A percentile compares a stretch with the other conserved stretches of the same genome.
Conservation (phyloP, 2,888 invertebrate genomes). For the Orchesellides sinensis region DNA sequence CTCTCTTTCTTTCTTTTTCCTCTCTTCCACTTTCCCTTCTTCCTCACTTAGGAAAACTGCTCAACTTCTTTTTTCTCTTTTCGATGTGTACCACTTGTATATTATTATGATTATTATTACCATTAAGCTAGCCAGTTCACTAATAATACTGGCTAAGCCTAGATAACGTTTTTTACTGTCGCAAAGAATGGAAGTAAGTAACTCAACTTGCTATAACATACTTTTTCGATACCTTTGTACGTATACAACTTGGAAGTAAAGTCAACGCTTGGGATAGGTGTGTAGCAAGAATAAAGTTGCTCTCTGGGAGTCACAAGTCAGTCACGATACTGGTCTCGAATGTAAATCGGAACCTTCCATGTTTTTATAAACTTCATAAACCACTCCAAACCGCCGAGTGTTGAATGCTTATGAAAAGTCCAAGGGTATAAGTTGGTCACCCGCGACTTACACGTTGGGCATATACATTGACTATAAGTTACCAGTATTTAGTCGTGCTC, state of each 20-base stretch:
- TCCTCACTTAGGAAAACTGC: constrained; percentile 7
- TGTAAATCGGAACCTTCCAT: constrained; percentile 63
- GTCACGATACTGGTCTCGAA: constrained; percentile 67
- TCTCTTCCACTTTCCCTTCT: constrained; percentile 5
- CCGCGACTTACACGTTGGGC: constrained; percentile 8
- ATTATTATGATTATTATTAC: constrained; percentile 60
- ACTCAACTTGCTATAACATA: no score
- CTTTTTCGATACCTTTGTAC: not conserved
- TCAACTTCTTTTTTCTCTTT: constrained; percentile 9
- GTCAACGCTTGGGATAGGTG: no score
- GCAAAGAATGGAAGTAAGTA: constrained; percentile 7
- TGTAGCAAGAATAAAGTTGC: constrained; percentile 48
- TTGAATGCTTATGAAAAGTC: constrained; percentile 66
- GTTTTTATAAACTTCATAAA: constrained; percentile 66
- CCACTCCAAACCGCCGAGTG: constrained; percentile 54
- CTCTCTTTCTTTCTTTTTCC: not conserved
- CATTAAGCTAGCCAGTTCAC: constrained; percentile 38
- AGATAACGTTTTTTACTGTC: not conserved
- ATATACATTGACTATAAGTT: constrained; percentile 3
- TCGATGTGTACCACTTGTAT: constrained; percentile 32
- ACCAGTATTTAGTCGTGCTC: constrained; percentile 42
- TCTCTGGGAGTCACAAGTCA: constrained; percentile 65
- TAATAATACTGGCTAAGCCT: constrained; percentile 1
- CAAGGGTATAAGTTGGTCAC: constrained; percentile 35
- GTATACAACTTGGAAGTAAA: not conserved